Conservation (phyloP, 2,113 vertebrate species). For the Coturnix japonica region DNA sequence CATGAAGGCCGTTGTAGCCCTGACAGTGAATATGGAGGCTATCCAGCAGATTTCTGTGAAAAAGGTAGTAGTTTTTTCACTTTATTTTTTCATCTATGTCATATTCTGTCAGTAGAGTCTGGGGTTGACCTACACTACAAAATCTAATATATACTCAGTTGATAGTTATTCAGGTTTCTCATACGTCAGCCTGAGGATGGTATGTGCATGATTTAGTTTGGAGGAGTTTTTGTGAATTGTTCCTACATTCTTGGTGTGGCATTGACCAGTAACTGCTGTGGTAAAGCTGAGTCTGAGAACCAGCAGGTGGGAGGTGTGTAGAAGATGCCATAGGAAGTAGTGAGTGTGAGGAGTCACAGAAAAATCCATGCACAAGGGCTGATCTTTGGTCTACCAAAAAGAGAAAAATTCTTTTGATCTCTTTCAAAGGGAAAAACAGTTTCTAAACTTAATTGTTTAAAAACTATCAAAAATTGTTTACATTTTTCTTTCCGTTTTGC, state of each 20-base stretch:
- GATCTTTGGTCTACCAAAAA: neutral
- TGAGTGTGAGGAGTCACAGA: neutral
- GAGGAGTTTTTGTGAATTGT: neutral
- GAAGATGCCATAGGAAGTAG: neutral
- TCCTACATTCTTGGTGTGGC: accelerated
- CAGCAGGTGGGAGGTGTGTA: neutral
- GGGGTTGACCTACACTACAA: neutral
- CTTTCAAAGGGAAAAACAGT: neutral
- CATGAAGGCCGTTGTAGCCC: conserved; percentile 78
- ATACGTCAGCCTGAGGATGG: neutral
- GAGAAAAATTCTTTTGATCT: neutral
- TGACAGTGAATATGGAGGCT: conserved; percentile 80
- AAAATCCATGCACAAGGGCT: neutral
- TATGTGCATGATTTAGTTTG: neutral
- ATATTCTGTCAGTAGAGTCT: neutral
- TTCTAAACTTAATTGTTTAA: neutral
- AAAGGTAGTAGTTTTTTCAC: conserved; percentile 71
- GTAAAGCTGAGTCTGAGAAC: neutral
- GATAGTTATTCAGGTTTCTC: neutral
- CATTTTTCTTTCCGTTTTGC: neutral
- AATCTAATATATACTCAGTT: neutral
- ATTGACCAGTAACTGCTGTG: neutral
- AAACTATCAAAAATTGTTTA: neutral
- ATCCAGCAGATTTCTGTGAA: conserved; percentile 67
- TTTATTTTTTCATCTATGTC: neutral